Conservation (phyloP, 2,888 invertebrate genomes). For the Lacanobia oleracea region DNA sequence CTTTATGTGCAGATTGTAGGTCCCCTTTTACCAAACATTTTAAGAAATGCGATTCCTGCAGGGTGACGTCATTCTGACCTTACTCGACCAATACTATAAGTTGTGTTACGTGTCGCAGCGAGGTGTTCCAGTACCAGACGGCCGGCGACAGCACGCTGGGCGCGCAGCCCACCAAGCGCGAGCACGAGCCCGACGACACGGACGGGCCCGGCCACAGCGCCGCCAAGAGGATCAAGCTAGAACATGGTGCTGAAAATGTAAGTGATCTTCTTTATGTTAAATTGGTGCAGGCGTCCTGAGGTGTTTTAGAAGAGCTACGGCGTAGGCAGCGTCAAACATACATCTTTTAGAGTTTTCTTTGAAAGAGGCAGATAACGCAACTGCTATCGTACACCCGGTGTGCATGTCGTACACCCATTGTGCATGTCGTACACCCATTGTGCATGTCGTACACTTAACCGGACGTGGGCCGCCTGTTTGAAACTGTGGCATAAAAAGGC, state of each 20-base stretch:
- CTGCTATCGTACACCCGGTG: no score
- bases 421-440: no score
- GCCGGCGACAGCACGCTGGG: constrained; percentile 96
- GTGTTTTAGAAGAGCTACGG: background rate
- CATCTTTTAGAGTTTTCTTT: background rate
- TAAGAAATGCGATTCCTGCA: background rate
- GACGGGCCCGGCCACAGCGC: constrained; percentile 71
- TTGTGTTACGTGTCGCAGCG: constrained; percentile 85
- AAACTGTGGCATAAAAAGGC: no score
- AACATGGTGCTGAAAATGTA: constrained; percentile 81
- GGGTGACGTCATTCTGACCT: background rate
- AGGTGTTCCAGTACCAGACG: constrained; percentile 94
- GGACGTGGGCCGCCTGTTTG: no score
- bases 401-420: no score
- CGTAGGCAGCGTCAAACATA: background rate
- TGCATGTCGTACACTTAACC: no score
- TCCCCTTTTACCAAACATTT: no score
- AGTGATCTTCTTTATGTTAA: constrained; percentile 56
- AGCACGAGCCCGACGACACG: constrained; percentile 87
- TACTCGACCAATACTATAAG: background rate
- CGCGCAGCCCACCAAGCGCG: constrained; percentile 89
- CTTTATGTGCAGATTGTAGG: no score
- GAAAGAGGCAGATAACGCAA: background rate
- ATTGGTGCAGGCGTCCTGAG: background rate
- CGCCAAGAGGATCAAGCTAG: constrained; percentile 90